Base-by-base conservation (phyloP, 2,888 invertebrate species). In the Amblyjoppa fuscipennis region DNA sequence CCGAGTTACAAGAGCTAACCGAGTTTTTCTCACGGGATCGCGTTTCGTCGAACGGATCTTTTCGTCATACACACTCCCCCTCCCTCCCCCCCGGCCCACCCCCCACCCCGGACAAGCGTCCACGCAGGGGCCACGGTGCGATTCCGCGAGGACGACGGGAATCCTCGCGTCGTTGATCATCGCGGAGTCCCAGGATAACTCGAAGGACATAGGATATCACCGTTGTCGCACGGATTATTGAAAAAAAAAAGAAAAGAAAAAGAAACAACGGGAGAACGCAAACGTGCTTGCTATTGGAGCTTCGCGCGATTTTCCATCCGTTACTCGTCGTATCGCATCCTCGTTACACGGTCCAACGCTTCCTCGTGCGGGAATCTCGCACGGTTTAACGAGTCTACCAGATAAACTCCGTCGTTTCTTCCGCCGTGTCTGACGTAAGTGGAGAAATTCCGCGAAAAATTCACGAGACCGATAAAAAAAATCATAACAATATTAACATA, bases 11-110 rank as follows among this genome's bases (percentile, higher is more conserved):
- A 25, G 11, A 59, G 59, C 28, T 28, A 20, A 70, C 13, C 56
- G 38, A 49, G 53, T 53, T 73, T 59, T 59, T 80, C 74, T 69
- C 77, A 49, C 45, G 45, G 68, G 34, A 79, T 69, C 69, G 64
- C 11, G 69, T 79, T 83, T 76, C 64, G 64, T 34, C 64, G 64
- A 64, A 64, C 20, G 53, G 74, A 80, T 79, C 68, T 28, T 73
- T 85, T 83, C 83, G 85, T 86, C 85, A 86, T 86, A 83, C 74
- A 64, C 41, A 61, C 79, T 78, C 68, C 28, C 69, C 16, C 69
- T 31, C 73, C 78, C 25, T 13, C 61, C 61, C 28, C 49, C 61
- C 28, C 49, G n/a, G 25, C 53, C 38, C 28, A n/a, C 25, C 16
- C 16, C 20, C n/a, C 16, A 3, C 16, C 66, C 9, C 64, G 38